phyloP scores from a whole-genome alignment of 2,113 vertebrate species.

The human (Homo sapiens) region DNA sequence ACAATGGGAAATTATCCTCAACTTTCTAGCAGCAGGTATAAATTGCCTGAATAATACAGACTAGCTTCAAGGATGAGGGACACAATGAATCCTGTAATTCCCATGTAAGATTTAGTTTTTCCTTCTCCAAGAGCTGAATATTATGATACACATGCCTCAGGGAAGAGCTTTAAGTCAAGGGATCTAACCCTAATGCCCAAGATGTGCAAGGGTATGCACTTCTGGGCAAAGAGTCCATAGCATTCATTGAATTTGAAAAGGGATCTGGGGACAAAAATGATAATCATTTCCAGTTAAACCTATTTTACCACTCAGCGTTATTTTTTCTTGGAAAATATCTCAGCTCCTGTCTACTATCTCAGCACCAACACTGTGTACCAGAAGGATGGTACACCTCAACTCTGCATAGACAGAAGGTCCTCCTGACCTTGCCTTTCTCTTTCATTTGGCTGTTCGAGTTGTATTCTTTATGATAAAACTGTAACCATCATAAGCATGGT shows the following conservation, averaged over 20 bases:
- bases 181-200: not conserved
- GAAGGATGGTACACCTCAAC: not conserved
- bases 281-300: not conserved
- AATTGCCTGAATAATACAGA: not conserved
- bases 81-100: not conserved
- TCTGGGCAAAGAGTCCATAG: not conserved
- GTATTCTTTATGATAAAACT: not conserved
- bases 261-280: not conserved
- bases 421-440: not conserved
- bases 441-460: not conserved
- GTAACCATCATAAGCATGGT: not conserved
- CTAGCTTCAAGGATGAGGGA: not conserved
- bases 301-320: not conserved
- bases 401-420: not conserved
- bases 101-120: not conserved
- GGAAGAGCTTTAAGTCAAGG: not conserved
- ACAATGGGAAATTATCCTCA: not conserved
- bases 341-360: not conserved
- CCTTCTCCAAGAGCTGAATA: not conserved
- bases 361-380: not conserved
- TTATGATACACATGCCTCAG: not conserved
- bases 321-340: not conserved
- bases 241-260: not conserved
- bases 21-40: not conserved
- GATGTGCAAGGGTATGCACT: not conserved